A percentile compares a stretch with the other conserved stretches of the same genome.
Evolutionary conservation across 2,888 invertebrate genomes (phyloP).

Genomic region (Phorcus lineatus): DNA sequence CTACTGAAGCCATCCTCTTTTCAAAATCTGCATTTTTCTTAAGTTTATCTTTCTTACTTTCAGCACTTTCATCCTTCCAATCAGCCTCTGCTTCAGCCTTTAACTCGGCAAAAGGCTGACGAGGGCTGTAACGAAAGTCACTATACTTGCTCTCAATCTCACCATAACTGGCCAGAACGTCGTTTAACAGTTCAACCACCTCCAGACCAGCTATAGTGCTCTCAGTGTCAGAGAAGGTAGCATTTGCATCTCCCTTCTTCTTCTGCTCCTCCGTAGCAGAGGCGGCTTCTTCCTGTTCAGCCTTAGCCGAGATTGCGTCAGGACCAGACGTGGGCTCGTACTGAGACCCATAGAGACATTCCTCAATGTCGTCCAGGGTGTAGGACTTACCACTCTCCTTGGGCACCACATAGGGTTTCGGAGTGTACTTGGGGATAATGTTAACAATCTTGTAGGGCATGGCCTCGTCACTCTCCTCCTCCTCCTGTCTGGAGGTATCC

Average conservation of each 20-base stretch:
- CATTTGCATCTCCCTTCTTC: slow-evolving; percentile 11
- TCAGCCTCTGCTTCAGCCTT: slow-evolving; percentile 6
- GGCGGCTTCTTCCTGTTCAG: not conserved
- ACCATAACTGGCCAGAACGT: slow-evolving; percentile 53
- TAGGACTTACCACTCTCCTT: slow-evolving; percentile 24
- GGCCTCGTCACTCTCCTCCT: slow-evolving; percentile 24
- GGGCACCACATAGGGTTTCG: slow-evolving; percentile 24
- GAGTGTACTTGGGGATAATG: slow-evolving; percentile 30
- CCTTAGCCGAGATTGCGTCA: not conserved
- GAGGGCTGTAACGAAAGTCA: slow-evolving; percentile 23
- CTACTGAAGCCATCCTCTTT: slow-evolving; percentile 62
- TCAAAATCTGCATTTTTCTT: slow-evolving; percentile 62
- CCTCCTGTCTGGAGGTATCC: not conserved
- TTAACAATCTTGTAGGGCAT: slow-evolving; percentile 33
- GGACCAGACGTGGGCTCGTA: not conserved
- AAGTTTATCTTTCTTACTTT: slow-evolving; percentile 1
- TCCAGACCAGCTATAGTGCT: slow-evolving; percentile 53
- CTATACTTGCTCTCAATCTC: slow-evolving; percentile 47
- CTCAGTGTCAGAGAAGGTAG: slow-evolving; percentile 23
- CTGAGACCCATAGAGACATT: slow-evolving; percentile 34
- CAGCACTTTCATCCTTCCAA: not conserved
- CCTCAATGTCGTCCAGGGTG: slow-evolving; percentile 35
- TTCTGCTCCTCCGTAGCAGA: not conserved
- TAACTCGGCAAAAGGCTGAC: not conserved
- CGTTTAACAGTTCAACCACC: slow-evolving; percentile 61